Conservation (phyloP, 2,113 vertebrate species). For the Centropus bengalensis region DNA sequence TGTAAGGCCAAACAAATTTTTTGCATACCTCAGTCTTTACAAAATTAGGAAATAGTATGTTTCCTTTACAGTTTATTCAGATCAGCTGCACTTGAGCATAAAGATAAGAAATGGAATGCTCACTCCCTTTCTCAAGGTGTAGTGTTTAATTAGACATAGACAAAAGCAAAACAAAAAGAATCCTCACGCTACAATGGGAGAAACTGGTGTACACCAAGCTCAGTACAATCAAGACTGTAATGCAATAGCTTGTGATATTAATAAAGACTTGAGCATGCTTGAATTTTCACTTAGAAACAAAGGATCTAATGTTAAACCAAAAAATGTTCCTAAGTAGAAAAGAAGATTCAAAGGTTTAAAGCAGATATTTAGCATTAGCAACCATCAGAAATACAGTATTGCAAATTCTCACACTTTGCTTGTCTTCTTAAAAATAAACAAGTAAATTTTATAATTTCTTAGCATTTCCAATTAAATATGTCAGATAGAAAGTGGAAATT, state of each 20-base stretch:
- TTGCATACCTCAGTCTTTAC: not conserved
- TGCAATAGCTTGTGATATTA: not conserved
- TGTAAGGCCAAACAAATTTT: not conserved
- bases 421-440: not conserved
- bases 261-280: not conserved
- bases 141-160: not conserved
- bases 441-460: not conserved
- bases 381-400: not conserved
- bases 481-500: not conserved
- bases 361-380: not conserved
- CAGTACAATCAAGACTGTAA: not conserved
- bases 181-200: not conserved
- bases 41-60: not conserved
- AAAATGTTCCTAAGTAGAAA: not conserved
- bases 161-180: not conserved
- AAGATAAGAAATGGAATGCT: not conserved
- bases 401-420: not conserved
- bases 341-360: not conserved
- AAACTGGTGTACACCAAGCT: not conserved
- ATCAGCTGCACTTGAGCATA: not conserved
- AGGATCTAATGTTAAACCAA: not conserved
- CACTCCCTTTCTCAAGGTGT: not conserved
- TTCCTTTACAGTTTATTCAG: not conserved
- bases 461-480: not conserved
- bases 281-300: not conserved